Evolutionary conservation across 2,888 invertebrate species (phyloP), one percentile per base, ranked within the genome.

Genomic region (Argynnis bischoffii): DNA sequence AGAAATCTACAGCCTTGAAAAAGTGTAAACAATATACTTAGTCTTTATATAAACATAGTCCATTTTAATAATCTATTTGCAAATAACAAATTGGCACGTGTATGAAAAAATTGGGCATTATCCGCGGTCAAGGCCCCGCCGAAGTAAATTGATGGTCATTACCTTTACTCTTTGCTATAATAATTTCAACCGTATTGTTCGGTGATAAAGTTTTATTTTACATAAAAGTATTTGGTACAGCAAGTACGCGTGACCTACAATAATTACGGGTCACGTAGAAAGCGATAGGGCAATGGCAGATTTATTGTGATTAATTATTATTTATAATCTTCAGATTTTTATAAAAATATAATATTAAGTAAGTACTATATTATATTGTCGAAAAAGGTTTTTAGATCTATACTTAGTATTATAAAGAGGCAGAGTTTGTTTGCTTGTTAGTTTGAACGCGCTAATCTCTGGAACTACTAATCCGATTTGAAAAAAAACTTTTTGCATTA

Each of bases 191-290:
- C 55, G 60, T 56, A 61, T 51, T 4, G 0, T 0, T 3, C 4
- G 0, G n/a, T 0, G 1, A 18, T 68, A 64, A 64, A 47, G 64
- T 18, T 13, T 31, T 51, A 14, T 50, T 55, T 64, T 13, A 13
- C 48, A 50, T 50, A 26, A 16, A 54, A 5, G 4, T 16, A 1
- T 35, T 41, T 26, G 2, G 6, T 31, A 41, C 11, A 15, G 35
- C 13, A 15, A 64, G 13, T 64, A 67, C 64, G 59, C 64, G 67
- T 64, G 67, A 68, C 67, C 67, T 68, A 59, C 15, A 46, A 15
- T 47, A 56, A 18, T 57, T 46, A 51, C 41, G 57, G 64, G 54
- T 64, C 57, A 68, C 41, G 55, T 54, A 64, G 67, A 64, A 64
- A 68, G 59, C 31, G 53, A 57, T 57, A 64, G 64, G 67, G 18